Evolutionary conservation across 2,888 invertebrate genomes (phyloP), one percentile per base, ranked within the genome.

Genomic region (Pegoplata infirma): DNA sequence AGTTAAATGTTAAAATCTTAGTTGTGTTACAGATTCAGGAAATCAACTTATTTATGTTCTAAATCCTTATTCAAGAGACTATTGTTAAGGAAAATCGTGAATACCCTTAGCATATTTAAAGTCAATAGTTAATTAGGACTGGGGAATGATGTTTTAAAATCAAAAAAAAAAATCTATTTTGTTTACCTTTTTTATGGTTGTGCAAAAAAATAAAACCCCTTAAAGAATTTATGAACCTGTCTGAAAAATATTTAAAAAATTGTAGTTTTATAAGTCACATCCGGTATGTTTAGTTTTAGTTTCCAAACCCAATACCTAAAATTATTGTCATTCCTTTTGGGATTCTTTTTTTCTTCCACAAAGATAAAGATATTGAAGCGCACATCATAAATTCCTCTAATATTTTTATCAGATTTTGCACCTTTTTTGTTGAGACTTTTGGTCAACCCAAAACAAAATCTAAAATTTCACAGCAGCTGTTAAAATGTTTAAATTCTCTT

Each of bases 301-400:
- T 36, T 49, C n/a, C 4, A 12, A 32, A 14, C 28, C n/a, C 6
- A 14, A 19, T 21, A 49, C 14, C 23, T 25, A 71, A 32, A 46
- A 17, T 1, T 36, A 49, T 36, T 23, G 63, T 10, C 40, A 28
- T 40, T 25, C 12, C 36, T 40, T n/a, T 51, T 12, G 12, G 7
- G 5, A 12, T n/a, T 5, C 14, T 47, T 10, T 58, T 74, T 46
- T 14, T 12, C 12, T 28, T 2, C n/a, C 14, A 40, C 36, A 16
- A 8, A 53, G 61, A 86, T 86, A 84, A 85, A 86, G 87, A 85
- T 86, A 87, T 86, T 86, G 82, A 84, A 84, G 84, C 85, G 86
- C 85, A 85, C 86, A 85, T 85, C 85, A 87, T 86, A 86, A 87
- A 86, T 87, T 86, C 84, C 83, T 76, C 12, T 6, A 40, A 61